Conservation (phyloP, 2,888 invertebrate species). For the Phaonia tiefii region DNA sequence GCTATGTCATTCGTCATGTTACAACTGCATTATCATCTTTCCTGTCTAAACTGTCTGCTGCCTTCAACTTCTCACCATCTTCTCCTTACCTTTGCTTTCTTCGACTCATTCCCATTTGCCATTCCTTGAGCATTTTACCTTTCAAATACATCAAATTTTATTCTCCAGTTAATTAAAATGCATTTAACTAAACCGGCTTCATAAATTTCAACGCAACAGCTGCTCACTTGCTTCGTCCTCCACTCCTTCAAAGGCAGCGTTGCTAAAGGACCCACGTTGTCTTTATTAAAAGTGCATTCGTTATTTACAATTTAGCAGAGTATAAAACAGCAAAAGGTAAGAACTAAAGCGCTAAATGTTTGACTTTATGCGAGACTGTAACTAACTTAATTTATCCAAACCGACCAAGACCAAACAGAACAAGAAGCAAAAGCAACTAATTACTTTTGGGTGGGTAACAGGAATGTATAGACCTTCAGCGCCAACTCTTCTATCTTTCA, state of each 20-base stretch:
- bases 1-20: too few relatives aligned
- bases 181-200: constrained; percentile 67
- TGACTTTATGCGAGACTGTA: constrained; percentile 37
- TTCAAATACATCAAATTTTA: constrained; percentile 51
- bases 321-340: constrained; percentile 18
- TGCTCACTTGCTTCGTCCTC: neutral
- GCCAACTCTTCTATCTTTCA: neutral
- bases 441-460: constrained; percentile 48
- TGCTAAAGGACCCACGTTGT: neutral
- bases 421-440: constrained; percentile 48
- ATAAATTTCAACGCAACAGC: constrained; percentile 60
- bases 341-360: constrained; percentile 35
- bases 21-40: too few relatives aligned
- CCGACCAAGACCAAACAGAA: neutral
- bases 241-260: constrained; percentile 9
- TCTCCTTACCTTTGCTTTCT: neutral
- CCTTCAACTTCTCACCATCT: neutral
- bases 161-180: constrained; percentile 69
- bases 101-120: neutral
- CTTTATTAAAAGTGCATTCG: constrained; percentile 63
- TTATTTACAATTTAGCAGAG: constrained; percentile 24
- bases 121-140: neutral
- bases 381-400: constrained; percentile 38
- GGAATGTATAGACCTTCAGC: constrained; percentile 30
- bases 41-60: too few relatives aligned